Evolutionary conservation across 1,140 invertebrate genomes (phyloP), one percentile per base, ranked within the genome.

Genomic region (Reticulitermes speratus): DNA sequence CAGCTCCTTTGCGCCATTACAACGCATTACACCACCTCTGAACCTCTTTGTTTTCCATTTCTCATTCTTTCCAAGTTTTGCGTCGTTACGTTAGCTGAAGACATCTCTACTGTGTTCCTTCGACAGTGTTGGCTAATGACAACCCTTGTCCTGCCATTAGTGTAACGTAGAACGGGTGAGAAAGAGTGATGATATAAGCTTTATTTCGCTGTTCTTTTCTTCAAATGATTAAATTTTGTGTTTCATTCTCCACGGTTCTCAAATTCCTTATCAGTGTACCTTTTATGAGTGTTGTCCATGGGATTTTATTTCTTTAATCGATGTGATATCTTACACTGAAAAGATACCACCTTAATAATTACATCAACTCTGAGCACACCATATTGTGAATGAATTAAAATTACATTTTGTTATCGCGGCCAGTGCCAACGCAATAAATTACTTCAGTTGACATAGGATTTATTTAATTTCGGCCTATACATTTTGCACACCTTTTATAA

Each of bases 131-230:
- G n/a, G 25, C 65, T 75, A 75, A 75, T 75, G 65, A 75, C 65
- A 25, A 75, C 65, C n/a, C 65, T 75, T 75, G 65, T 75, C 65
- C 65, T n/a, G n/a, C 65, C 65, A 75, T 75, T 75, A 75, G 65
- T 75, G 7, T 75, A 6, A 30, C 25, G 65, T 30, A 75, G 25
- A 75, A 5, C n/a, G 65, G 65, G 65, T 7, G 65, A 30, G 65
- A 30, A 75, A 75, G 65, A 75, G n/a, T 75, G n/a, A 75, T 75
- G 65, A 75, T 8, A 75, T n/a, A 30, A 75, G 65, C 65, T 75
- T 75, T 6, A 30, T n/a, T 30, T 30, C n/a, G 65, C 8, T 30
- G 25, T 12, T 30, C 65, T 75, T 75, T 65, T 75, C 65, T 75
- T n/a, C 65, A 75, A 9, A 30, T 30, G 65, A 75, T 75, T 19